phyloP scores from a whole-genome alignment of 2,797 vertebrate genomes.

The Tiaroga cobitis region DNA sequence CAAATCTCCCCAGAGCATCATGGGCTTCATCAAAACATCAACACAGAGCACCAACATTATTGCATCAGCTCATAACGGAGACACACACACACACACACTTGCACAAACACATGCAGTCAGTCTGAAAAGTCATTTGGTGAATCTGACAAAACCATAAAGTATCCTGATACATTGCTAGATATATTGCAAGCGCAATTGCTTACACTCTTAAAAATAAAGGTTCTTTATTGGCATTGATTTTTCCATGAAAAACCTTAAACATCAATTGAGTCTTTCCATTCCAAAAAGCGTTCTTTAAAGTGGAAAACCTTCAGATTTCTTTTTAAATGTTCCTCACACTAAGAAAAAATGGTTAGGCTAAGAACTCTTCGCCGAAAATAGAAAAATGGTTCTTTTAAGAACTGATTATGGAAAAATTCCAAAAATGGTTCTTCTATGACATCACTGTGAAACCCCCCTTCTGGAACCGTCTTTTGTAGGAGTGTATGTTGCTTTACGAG shows the following conservation, averaged over 20 bases:
- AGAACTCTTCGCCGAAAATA: background rate
- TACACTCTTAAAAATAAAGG: background rate
- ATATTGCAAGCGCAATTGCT: constrained; percentile 9
- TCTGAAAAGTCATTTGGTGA: background rate
- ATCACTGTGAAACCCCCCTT: background rate
- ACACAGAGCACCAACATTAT: constrained; percentile 24
- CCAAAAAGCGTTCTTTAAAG: background rate
- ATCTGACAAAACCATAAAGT: background rate
- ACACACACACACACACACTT: background rate
- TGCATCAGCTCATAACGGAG: background rate
- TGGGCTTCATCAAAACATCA: constrained; percentile 23
- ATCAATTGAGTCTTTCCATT: background rate
- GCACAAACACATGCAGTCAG: constrained; percentile 1
- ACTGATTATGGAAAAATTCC: background rate
- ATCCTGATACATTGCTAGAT: background rate
- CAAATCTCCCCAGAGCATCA: constrained; percentile 31
- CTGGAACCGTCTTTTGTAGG: background rate
- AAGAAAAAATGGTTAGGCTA: background rate
- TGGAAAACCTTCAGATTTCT: background rate
- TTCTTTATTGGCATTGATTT: background rate
- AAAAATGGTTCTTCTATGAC: background rate
- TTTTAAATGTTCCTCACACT: background rate
- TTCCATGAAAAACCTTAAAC: background rate
- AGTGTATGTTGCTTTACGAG: background rate
- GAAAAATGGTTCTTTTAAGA: background rate